Evolutionary conservation across 1,140 invertebrate genomes (phyloP), one percentile per base, ranked within the genome.

Genomic region (Nephila pilipes): DNA sequence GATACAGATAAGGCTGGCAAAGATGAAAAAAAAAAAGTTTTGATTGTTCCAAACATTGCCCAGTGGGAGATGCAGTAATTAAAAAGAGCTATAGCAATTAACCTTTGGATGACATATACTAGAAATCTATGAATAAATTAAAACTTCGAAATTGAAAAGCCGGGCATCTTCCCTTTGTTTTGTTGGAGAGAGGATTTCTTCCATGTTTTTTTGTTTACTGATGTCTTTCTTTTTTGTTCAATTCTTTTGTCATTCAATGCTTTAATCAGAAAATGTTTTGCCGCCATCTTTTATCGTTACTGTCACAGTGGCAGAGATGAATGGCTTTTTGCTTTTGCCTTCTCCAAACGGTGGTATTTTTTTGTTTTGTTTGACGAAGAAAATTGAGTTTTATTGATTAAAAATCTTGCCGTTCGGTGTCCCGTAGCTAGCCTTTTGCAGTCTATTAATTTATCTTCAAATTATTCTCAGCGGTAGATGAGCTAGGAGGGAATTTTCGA

Each of bases 111-210:
- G 85, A 87, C 85, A 87, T 36, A 60, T 60, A 87, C 85, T 60
- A 54, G 69, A 90, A 90, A 90, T 79, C 63, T 90, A 90, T 90
- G 88, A 90, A 90, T 90, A 90, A 90, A 90, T 90, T 90, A 90
- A 90, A 75, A 75, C 69, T 32, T 36, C 25, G 25, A 75, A 75
- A 75, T 75, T 75, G 69, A 75, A 75, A 75, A 55, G 38, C 54
- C 80, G 38, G 38, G 14, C 22, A 29, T 36, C 29, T 75, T 75
- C 18, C 29, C 69, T 32, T 75, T 75, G 69, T 75, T 75, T 32
- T 75, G 69, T 16, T 75, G 69, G 32, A 20, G 29, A 36, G 69
- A 80, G 38, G 16, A 54, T 83, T 38, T 55, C 38, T 25, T 25
- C 22, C 22, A 1, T 22, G 25, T 83, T 83, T 54, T 83, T 32